These are phyloP conservation scores for Chrysochloris asiatica DNA, from an alignment of 2,113 vertebrate genomes.

Conservation along the genomic window DNA sequence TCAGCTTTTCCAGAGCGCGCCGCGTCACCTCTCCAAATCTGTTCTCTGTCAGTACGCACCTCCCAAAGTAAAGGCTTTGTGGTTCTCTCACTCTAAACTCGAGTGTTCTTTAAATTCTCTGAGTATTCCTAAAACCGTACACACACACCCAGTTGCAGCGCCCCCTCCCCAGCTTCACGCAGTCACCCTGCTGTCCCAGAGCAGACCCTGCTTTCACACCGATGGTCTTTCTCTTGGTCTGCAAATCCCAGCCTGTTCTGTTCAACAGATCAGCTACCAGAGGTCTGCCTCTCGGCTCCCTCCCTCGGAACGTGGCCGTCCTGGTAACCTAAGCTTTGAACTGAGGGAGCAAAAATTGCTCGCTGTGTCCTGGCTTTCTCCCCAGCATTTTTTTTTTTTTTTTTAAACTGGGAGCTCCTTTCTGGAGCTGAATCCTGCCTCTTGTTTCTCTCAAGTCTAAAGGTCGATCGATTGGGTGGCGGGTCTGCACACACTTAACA, in stretches of 20 bases:
- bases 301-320: not conserved
- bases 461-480: fast-evolving
- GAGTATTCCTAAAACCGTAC: not conserved
- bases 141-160: not conserved
- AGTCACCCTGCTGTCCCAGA: not conserved
- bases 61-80: not conserved
- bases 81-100: not conserved
- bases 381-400: too few species aligned
- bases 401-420: not conserved
- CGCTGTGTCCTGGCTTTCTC: not conserved
- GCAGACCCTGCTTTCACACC: not conserved
- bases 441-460: not conserved
- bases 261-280: not conserved
- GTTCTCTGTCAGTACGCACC: not conserved
- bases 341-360: not conserved
- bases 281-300: not conserved
- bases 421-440: not conserved
- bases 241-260: not conserved
- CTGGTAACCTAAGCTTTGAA: not conserved
- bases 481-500: not conserved
- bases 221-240: not conserved
- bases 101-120: not conserved
- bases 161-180: not conserved
- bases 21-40: slow-evolving; percentile 16
- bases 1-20: slow-evolving; percentile 55